Evolutionary conservation across 2,888 invertebrate species (phyloP).

Genomic region (Limulus polyphemus): DNA sequence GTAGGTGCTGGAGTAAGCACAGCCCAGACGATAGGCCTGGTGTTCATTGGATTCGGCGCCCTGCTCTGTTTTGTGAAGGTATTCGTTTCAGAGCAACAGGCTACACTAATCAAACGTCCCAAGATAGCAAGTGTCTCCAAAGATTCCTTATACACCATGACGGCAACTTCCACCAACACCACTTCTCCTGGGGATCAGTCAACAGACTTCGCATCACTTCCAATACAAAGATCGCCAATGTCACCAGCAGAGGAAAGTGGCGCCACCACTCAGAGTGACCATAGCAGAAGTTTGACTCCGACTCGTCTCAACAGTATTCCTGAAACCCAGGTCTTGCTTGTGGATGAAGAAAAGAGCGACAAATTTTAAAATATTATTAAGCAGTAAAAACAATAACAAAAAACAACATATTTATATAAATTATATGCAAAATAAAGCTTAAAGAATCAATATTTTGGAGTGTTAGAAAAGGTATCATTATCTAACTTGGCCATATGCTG

Average conservation of each 20-base stretch:
- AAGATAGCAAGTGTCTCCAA: neutral
- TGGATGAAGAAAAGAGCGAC: conserved; percentile 7
- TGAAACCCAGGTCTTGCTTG: conserved; percentile 21
- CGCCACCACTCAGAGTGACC: conserved; percentile 1
- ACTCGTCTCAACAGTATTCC: conserved; percentile 23
- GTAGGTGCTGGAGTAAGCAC: conserved; percentile 18
- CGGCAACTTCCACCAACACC: neutral
- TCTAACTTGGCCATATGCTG: too few relatives aligned
- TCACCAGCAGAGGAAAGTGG: too few relatives aligned
- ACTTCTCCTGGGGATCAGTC: conserved; percentile 22
- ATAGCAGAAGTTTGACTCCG: conserved; percentile 15
- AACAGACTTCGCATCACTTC: conserved; percentile 4
- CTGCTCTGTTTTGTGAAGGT: conserved; percentile 24
- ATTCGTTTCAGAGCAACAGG: neutral
- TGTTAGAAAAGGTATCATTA: too few relatives aligned
- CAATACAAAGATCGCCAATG: too few relatives aligned
- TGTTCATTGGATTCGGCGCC: conserved; percentile 23
- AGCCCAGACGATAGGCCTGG: conserved; percentile 22
- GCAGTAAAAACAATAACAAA: too few relatives aligned
- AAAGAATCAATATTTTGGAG: too few relatives aligned
- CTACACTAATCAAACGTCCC: neutral
- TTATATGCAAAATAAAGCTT: too few relatives aligned
- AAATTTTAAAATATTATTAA: too few relatives aligned
- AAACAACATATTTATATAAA: too few relatives aligned
- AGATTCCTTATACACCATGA: neutral